Base-by-base conservation (phyloP, 2,797 vertebrate species). In the Galago senegalensis region DNA sequence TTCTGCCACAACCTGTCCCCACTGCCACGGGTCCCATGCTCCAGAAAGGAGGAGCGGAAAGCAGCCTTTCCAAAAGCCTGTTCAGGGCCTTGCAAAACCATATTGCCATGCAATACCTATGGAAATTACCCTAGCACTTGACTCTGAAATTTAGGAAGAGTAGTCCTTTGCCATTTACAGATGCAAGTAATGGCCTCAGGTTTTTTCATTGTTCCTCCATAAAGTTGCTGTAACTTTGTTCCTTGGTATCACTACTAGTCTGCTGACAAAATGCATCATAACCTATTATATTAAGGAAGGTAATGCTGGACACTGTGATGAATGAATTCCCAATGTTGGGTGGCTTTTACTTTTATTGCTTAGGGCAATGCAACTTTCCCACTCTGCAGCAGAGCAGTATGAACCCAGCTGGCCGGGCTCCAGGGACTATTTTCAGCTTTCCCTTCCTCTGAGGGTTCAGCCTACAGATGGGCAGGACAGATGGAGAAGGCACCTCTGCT, bases 21-120 rank as follows among this genome's bases (percentile, higher is more conserved):
- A n/a, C 12, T 0, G 3, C 87, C 65, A 63, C 34, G n/a, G 31
- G 37, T 99, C 67, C 65, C 93, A 79, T 76, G 31, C 31, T 96
- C 95, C 95, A 86, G 25, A 3, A 69, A 84, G 37, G 80, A 56
- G 17, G 72, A 63, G 17, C 27, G 37, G 37, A 31, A 89, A 46
- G 31, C 3, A 37, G 5, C 49, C 60, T 14, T 65, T 13, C 25
- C 27, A 72, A 77, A 29, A 43, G 27, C n/a, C 43, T 34, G n/a
- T 14, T 34, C 21, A 40, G 75, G 25, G 46, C 29, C 65, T 70
- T 58, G 53, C 76, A 34, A 67, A 31, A 16, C 25, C 29, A 13
- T 69, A 9, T 25, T 53, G 53, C 34, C 63, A 37, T 16, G 49
- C 46, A 63, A 29, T 10, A 53, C 0, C 5, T 27, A 10, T 67